Conservation (phyloP, 1,140 invertebrate genomes). For the Apis mellifera region Amel_HAv3.1 CM009945.2:2426501-2427000, state of each 20-base stretch:
- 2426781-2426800: slow-evolving; percentile 10
- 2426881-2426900: too few species aligned
- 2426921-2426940: too few species aligned
- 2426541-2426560: too few species aligned
- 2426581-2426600: background rate
- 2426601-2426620: background rate
- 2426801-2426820: slow-evolving; percentile 16
- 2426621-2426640: slow-evolving; percentile 14
- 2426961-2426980: too few species aligned
- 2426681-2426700: slow-evolving; percentile 40
- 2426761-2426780: slow-evolving; percentile 1
- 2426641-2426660: slow-evolving; percentile 38
- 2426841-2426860: background rate
- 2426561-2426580: background rate
- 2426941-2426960: too few species aligned
- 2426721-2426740: background rate
- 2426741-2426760: slow-evolving; percentile 11
- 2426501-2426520: too few species aligned
- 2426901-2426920: too few species aligned
- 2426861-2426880: background rate
- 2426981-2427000: too few species aligned
- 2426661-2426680: background rate
- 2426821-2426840: slow-evolving; percentile 7
- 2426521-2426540: too few species aligned
- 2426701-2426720: slow-evolving; percentile 20